These are phyloP conservation scores for Pseudobourletiella spinata DNA, from an alignment of 1,140 invertebrate species.

Conservation along the genomic window DNA sequence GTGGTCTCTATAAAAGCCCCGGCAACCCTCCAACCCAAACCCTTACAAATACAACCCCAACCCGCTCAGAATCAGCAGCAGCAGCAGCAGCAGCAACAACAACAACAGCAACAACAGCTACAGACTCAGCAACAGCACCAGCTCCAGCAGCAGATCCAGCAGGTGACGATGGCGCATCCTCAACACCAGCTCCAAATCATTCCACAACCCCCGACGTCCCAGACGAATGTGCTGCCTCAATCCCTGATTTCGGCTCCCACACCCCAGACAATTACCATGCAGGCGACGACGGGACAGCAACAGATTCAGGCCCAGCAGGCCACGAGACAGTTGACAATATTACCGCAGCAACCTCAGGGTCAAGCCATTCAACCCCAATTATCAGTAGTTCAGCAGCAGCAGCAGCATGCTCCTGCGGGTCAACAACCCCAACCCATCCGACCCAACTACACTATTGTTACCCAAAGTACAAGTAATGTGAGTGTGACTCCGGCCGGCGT, in stretches of 20 bases:
- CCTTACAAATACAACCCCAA: conserved; percentile 31
- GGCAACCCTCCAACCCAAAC: conserved; percentile 28
- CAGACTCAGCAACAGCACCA: conserved; percentile 33
- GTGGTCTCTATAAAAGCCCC: background rate
- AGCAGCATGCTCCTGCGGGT: conserved; percentile 12
- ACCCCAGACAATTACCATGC: conserved; percentile 35
- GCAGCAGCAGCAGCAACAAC: conserved; percentile 34
- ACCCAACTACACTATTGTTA: conserved; percentile 17
- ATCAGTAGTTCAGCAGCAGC: conserved; percentile 14
- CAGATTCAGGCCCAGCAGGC: conserved; percentile 20
- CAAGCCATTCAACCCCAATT: conserved; percentile 1
- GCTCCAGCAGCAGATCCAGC: conserved; percentile 32
- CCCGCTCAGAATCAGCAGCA: conserved; percentile 36
- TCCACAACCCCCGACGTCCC: conserved; percentile 43
- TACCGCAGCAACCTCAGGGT: conserved; percentile 26
- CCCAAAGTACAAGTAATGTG: conserved; percentile 1
- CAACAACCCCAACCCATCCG: conserved; percentile 37
- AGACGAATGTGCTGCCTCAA: conserved; percentile 29
- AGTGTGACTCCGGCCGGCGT: background rate
- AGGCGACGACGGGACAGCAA: conserved; percentile 22
- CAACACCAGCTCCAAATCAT: conserved; percentile 40
- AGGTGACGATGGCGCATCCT: conserved; percentile 21
- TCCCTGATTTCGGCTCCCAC: conserved; percentile 35
- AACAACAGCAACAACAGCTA: conserved; percentile 24
- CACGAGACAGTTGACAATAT: conserved; percentile 33